These are phyloP conservation scores for Bombus fervidus DNA, from an alignment of 1,140 invertebrate species.

Conservation along the genomic window DNA sequence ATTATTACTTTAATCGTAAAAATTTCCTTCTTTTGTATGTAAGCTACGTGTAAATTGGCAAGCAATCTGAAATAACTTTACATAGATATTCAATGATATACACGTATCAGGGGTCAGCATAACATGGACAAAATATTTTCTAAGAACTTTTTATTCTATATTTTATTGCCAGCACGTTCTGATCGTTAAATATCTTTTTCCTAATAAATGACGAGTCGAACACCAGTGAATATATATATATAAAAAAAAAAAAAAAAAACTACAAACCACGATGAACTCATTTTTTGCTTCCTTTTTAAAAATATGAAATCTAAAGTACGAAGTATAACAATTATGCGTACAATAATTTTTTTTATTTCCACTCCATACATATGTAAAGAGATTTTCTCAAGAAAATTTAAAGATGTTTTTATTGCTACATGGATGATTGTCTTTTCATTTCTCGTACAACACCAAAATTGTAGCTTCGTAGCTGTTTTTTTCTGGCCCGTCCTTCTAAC, in stretches of 20 bases:
- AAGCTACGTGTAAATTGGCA: neutral
- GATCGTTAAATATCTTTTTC: neutral
- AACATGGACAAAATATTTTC: neutral
- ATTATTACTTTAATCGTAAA: slow-evolving; percentile 11
- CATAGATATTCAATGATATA: neutral
- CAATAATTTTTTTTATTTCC: neutral
- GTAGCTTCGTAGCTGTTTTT: neutral
- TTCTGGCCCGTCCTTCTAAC: neutral
- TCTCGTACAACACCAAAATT: no score
- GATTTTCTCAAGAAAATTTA: neutral
- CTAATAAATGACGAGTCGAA: neutral
- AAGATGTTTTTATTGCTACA: neutral
- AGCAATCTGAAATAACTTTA: neutral
- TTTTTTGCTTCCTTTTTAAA: no score
- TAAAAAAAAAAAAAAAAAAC: no score
- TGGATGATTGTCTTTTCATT: neutral
- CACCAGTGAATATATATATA: neutral
- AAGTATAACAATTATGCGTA: neutral
- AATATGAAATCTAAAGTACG: no score
- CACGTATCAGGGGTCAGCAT: neutral
- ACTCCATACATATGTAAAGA: neutral
- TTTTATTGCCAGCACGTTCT: neutral
- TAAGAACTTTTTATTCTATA: no score
- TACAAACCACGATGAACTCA: no score
- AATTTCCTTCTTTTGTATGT: neutral